Base-by-base conservation (phyloP, 1,140 invertebrate species). In the Apis mellifera region DNA sequence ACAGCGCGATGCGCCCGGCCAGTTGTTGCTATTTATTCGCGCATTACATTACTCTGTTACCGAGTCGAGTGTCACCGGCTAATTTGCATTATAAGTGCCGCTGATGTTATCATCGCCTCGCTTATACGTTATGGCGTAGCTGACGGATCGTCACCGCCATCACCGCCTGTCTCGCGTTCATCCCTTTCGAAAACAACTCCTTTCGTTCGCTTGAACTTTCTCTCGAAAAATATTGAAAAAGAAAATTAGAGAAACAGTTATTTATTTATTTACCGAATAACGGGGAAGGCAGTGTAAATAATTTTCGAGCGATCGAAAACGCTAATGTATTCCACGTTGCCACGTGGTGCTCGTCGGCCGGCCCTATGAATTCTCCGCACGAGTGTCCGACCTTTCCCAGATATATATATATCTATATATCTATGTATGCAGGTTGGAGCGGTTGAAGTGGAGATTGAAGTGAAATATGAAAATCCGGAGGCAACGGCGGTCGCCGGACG, bases 11-110 rank as follows among this genome's bases (percentile, higher is more conserved):
- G 84, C 83, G 57, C 82, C 86, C 84, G 80, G 86, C 92, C 92
- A 94, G 93, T 94, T 94, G 93, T 94, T 94, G 92, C 93, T 93
- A 94, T 94, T 94, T 94, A 94, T 94, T 94, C 91, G 91, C 91
- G 90, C 92, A 94, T 94, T 93, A 94, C 93, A 94, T 93, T 93
- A 93, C 93, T 92, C 92, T 90, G 93, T 92, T 93, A 93, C 89
- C 90, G 92, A 91, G 90, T 92, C 89, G 91, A 94, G 93, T 94
- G 92, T 93, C 91, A 92, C 90, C 91, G 90, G 92, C 91, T 94
- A 93, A 94, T 94, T 94, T 94, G 92, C 93, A 94, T 94, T 92
- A 92, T 91, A 92, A 92, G 92, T 92, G 89, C 88, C 89, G 83
- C 81, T 91, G 90, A 90, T 91, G 90, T 90, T 91, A 90, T 90